These are phyloP conservation scores for Bombus impatiens DNA, from an alignment of 1,140 invertebrate species.

Conservation along the genomic window DNA sequence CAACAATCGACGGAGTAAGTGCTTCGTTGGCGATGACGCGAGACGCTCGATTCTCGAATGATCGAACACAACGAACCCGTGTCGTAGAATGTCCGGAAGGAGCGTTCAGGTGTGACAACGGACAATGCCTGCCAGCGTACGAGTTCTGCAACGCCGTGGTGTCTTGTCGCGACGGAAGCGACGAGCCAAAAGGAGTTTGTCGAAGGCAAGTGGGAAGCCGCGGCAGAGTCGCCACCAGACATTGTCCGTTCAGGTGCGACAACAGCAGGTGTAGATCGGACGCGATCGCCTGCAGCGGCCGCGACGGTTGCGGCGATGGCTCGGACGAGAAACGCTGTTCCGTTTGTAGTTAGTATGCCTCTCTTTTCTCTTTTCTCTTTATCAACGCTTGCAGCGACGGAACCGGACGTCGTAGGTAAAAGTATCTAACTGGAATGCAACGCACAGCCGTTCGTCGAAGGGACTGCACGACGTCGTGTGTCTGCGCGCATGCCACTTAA, in stretches of 20 bases:
- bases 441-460: too few species aligned
- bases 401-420: too few species aligned
- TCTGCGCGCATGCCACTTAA: too few species aligned
- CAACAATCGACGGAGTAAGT: slow-evolving; percentile 83
- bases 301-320: slow-evolving; percentile 94
- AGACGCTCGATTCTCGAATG: too few species aligned
- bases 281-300: slow-evolving; percentile 92
- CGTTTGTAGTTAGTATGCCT: slow-evolving; percentile 90
- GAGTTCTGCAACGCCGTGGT: slow-evolving; percentile 95
- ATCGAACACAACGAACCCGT: too few species aligned
- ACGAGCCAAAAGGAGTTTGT: slow-evolving; percentile 91
- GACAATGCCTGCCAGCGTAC: slow-evolving; percentile 93
- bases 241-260: slow-evolving; percentile 90
- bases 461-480: too few species aligned
- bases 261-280: slow-evolving; percentile 94
- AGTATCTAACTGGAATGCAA: too few species aligned
- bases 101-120: slow-evolving; percentile 91
- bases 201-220: slow-evolving; percentile 76
- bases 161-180: slow-evolving; percentile 92
- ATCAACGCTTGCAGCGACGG: neutral
- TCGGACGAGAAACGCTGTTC: slow-evolving; percentile 92
- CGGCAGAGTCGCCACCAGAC: slow-evolving; percentile 67
- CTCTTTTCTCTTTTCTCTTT: too few species aligned
- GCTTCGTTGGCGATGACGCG: neutral
- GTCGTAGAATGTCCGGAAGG: slow-evolving; percentile 86